A percentile compares a stretch with the other conserved stretches of the same genome.
These are phyloP conservation scores for Plutella xylostella DNA, from an alignment of 2,888 invertebrate species.

Conservation along the genomic window DNA sequence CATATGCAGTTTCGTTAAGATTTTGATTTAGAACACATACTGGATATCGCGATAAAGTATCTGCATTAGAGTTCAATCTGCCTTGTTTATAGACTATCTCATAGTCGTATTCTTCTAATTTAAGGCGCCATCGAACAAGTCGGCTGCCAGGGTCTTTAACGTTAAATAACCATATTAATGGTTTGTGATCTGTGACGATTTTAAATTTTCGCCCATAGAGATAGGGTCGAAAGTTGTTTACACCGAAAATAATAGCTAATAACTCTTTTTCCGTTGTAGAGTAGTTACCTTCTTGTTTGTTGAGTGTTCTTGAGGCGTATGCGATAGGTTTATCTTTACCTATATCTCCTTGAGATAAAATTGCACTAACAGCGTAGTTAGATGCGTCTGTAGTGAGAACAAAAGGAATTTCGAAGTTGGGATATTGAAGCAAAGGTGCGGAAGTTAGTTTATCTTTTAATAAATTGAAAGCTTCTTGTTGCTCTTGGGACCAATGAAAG, in stretches of 20 bases:
- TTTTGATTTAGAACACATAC: too few species aligned
- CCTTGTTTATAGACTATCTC: constrained; percentile 9
- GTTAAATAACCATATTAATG: constrained; percentile 5
- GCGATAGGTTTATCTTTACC: constrained; percentile 7
- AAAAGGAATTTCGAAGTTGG: constrained; percentile 5
- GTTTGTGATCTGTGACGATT: background rate
- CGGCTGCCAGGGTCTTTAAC: constrained; percentile 2
- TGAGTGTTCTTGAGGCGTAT: background rate
- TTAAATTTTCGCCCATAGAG: background rate
- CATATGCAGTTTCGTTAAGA: too few species aligned
- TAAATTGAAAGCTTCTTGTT: constrained; percentile 13
- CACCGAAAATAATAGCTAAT: background rate
- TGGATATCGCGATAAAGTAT: too few species aligned
- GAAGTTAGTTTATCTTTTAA: constrained; percentile 5
- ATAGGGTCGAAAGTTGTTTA: background rate
- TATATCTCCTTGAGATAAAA: constrained; percentile 2
- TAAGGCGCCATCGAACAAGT: constrained; percentile 4
- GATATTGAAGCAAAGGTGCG: constrained; percentile 7
- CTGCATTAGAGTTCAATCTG: too few species aligned
- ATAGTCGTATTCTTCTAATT: constrained; percentile 2
- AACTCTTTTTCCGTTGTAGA: constrained; percentile 6
- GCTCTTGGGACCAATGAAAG: constrained; percentile 19
- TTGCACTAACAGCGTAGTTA: background rate
- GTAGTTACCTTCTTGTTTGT: constrained; percentile 5
- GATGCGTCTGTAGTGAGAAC: background rate